Evolutionary conservation across 2,888 invertebrate genomes (phyloP), one percentile per base, ranked within the genome.

Genomic region (Chelonus formosanus): DNA sequence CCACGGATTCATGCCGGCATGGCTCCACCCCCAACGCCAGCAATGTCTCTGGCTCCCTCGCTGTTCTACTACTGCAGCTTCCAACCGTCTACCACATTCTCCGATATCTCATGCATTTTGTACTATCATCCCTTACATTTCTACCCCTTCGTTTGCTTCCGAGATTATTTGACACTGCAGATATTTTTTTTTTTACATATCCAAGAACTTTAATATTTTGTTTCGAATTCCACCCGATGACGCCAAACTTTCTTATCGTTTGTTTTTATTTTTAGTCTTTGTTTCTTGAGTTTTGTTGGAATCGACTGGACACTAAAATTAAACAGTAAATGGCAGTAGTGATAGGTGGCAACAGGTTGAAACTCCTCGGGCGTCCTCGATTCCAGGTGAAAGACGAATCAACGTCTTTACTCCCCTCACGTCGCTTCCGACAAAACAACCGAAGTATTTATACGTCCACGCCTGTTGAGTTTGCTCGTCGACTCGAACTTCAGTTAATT

Each of bases 101-200:
- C 70, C 73, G 71, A 79, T 76, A 75, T 76, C 72, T 72, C 70
- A 71, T 75, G 77, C 75, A 77, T 77, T 78, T 76, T 74, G 76
- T 58, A 48, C 58, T 35, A 47, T 59, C 50, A 43, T 50, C 43
- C 40, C 50, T 40, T 10, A 35, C 50, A 36, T 74, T 76, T 74
- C 74, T 71, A 72, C 65, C 64, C 67, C 65, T 71, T 48, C 35
- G n/a, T 36, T 34, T 20, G n/a, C 35, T n/a, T 58, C 10, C 35
- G 34, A 20, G 34, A 35, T 47, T 48, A 58, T 48, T 48, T 48
- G 47, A 58, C 58, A 58, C 20, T 47, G 48, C 58, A 34, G 47
- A 58, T 58, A 48, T 58, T 48, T 45, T 55, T 55, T 40, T 31
- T 57, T 34, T 3, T 32, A 5, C 44, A 10, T 6, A 52, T 5